Percentiles rank a stretch among this genome's conserved stretches.
Conservation (phyloP, 2,113 vertebrate genomes). For the Raja brachyura region DNA sequence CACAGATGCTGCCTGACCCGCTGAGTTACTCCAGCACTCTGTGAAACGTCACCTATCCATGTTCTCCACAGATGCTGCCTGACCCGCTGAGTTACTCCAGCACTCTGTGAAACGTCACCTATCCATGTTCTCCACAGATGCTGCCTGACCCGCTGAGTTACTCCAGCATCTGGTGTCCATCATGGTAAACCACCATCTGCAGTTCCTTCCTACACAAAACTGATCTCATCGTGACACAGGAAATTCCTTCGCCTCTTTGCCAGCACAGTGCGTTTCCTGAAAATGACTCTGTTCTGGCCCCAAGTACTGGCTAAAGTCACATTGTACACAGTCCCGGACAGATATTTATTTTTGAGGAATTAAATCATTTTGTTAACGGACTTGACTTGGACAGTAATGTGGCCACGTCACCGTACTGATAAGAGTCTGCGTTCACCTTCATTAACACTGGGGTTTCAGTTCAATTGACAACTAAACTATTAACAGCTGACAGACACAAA, state of each 20-base stretch:
- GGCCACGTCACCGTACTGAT: not conserved
- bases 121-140: no score
- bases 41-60: no score
- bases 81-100: no score
- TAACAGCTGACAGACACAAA: no score
- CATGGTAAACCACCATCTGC: no score
- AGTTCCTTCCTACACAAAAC: not conserved
- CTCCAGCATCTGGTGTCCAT: no score
- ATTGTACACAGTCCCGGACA: not conserved
- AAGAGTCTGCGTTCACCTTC: not conserved
- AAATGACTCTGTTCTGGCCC: not conserved
- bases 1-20: no score
- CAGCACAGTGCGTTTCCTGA: not conserved
- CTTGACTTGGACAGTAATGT: not conserved
- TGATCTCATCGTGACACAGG: not conserved
- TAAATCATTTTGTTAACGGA: not conserved
- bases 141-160: no score
- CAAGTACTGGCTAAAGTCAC: not conserved
- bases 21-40: no score
- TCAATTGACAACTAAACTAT: not conserved
- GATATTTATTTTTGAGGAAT: not conserved
- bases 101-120: no score
- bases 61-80: no score
- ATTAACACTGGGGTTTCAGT: not conserved
- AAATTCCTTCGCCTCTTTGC: conserved; percentile 11